Base-by-base conservation (phyloP, 2,113 vertebrate species). In the Edolisoma coerulescens region DNA sequence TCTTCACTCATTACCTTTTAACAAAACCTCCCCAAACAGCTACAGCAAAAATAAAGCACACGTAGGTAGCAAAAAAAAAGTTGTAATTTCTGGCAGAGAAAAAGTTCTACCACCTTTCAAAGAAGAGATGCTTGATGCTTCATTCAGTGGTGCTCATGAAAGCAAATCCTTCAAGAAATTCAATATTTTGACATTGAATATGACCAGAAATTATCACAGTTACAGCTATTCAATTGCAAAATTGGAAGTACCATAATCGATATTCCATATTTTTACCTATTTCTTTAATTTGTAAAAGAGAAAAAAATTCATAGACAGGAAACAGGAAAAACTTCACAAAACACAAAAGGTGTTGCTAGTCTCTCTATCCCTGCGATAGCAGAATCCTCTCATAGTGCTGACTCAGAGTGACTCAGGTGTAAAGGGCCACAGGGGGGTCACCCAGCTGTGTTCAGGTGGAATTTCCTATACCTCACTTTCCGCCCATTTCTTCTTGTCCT, bases 391-490 rank as follows among this genome's bases (percentile, higher is more conserved):
- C 16, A 16, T 6, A 45, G 7, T 23, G 35, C 10, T 53, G 39
- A 35, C 23, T 22, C 65, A 35, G 65, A 63, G 45, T 18, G 27
- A 5, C 17, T 27, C 11, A 0, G 8, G 18, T 42, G 60, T 15
- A 27, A 65, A 37, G 50, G 22, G 27, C 23, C 45, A 33, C 33
- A 21, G 53, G 12, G 12, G 20, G 11, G 2, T 41, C 16, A 11
- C 20, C 10, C 39, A 37, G 10, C 0, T 0, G 0, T 37, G 10
- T 6, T 64, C 44, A 44, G 52, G 22, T 33, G 42, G 22, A 37
- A 33, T 45, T 60, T 24, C 37, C 42, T 57, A 17, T 32, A 42
- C 27, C 32, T 27, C 45, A 18, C 19, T 26, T 41, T 30, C n/a
- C 53, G 16, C n/a, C 27, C 24, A 7, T 47, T 75, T 15, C 28